phyloP scores from a whole-genome alignment of 2,888 invertebrate species.

The Mesochorus sp. region DNA sequence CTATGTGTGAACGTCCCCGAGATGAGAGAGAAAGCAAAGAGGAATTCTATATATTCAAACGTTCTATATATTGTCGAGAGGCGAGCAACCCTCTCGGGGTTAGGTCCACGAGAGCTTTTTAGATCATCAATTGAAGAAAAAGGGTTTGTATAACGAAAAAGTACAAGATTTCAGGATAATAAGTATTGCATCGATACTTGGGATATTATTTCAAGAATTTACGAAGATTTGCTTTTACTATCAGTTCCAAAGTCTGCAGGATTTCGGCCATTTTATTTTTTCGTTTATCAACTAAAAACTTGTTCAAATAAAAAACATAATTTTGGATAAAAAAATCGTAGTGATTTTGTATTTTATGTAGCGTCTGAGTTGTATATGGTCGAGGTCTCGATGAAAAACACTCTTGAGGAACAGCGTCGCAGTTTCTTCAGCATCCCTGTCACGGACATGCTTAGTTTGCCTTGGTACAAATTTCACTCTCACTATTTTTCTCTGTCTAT shows the following conservation, averaged over 20 bases:
- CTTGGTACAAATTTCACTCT: slow-evolving; percentile 8
- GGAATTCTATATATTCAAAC: background rate
- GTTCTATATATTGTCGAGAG: background rate
- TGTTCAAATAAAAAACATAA: too few relatives aligned
- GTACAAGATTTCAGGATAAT: background rate
- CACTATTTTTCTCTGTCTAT: background rate
- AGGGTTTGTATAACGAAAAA: background rate
- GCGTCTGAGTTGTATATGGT: too few relatives aligned
- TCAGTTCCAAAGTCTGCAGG: too few relatives aligned
- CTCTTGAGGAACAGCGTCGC: background rate
- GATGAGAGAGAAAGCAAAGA: background rate
- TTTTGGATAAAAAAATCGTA: too few relatives aligned
- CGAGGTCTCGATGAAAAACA: background rate
- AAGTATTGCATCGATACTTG: too few relatives aligned
- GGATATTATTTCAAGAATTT: too few relatives aligned
- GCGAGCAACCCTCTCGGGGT: background rate
- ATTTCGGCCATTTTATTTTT: too few relatives aligned
- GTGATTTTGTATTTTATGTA: too few relatives aligned
- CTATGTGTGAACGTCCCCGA: background rate
- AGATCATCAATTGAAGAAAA: slow-evolving; percentile 16
- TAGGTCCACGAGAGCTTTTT: slow-evolving; percentile 1
- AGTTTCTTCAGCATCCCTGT: background rate
- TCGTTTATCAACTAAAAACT: too few relatives aligned
- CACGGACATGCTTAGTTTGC: background rate
- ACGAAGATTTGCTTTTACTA: too few relatives aligned